Evolutionary conservation across 2,888 invertebrate species (phyloP).

Genomic region (Panorpa germanica): DNA sequence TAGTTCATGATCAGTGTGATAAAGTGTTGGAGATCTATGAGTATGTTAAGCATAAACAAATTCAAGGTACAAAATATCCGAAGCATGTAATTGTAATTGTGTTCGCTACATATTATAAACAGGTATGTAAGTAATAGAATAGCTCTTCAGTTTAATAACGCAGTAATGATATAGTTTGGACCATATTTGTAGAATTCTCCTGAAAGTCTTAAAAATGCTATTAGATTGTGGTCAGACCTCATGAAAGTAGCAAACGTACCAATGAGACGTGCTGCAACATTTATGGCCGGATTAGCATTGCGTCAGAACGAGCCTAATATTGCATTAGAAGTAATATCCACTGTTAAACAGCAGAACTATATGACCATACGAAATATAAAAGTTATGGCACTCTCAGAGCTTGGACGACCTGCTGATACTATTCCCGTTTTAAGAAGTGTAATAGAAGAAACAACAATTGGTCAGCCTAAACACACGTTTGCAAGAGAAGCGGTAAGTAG

Average conservation of each 20-base stretch:
- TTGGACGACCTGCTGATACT: constrained; percentile 44
- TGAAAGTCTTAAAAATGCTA: constrained; percentile 41
- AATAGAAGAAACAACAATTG: constrained; percentile 35
- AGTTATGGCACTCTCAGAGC: constrained; percentile 35
- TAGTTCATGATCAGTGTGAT: constrained; percentile 41
- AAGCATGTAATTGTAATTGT: constrained; percentile 45
- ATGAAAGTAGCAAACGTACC: constrained; percentile 32
- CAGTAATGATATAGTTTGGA: constrained; percentile 5
- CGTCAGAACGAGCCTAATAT: constrained; percentile 45
- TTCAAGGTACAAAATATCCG: constrained; percentile 44
- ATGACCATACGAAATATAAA: constrained; percentile 50
- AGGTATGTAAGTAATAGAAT: constrained; percentile 28
- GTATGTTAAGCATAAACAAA: constrained; percentile 34
- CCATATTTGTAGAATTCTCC: constrained; percentile 41
- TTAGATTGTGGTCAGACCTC: constrained; percentile 39
- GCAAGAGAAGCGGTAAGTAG: constrained; percentile 38
- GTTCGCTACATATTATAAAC: constrained; percentile 53
- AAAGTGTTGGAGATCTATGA: constrained; percentile 45
- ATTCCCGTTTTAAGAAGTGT: constrained; percentile 35
- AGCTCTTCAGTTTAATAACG: neutral
- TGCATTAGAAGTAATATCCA: constrained; percentile 43
- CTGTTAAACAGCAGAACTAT: constrained; percentile 34
- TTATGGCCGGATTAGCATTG: constrained; percentile 43
- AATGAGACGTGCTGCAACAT: constrained; percentile 38
- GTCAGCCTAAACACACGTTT: constrained; percentile 38